phyloP scores from a whole-genome alignment of 2,113 vertebrate species.

The Scopus umbretta region DNA sequence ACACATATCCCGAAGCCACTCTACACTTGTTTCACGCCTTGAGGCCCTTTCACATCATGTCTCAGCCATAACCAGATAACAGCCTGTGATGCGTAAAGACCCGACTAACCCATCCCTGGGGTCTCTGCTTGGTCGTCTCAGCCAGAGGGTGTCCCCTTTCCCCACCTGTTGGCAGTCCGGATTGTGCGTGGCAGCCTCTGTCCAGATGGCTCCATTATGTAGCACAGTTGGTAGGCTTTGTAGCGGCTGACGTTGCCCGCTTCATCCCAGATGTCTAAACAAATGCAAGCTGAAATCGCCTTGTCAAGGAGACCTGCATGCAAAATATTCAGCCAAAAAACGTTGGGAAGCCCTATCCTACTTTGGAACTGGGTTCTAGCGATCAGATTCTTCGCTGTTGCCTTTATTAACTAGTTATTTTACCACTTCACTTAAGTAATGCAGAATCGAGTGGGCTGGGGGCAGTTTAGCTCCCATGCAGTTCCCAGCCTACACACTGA shows the following conservation, averaged over 20 bases:
- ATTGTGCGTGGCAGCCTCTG: neutral
- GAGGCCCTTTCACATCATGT: neutral
- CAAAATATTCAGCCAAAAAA: neutral
- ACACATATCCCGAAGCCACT: neutral
- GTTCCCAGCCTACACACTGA: neutral
- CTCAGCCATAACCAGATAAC: neutral
- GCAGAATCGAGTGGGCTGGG: neutral
- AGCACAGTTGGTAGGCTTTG: neutral
- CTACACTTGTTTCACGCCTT: neutral
- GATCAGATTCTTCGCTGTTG: neutral
- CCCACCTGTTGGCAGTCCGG: accelerated
- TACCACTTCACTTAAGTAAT: neutral
- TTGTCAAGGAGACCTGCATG: neutral
- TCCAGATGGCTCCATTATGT: neutral
- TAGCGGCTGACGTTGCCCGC: neutral
- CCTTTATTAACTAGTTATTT: neutral
- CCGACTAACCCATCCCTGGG: accelerated
- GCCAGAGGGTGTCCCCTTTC: neutral
- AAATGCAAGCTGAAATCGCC: neutral
- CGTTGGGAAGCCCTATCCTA: accelerated
- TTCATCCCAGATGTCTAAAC: neutral
- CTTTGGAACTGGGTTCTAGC: neutral
- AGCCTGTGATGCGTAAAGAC: accelerated
- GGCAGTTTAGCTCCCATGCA: neutral
- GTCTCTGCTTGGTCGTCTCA: neutral